Conservation (phyloP, 2,888 invertebrate genomes). For the Zhengitettix transpicula region DNA sequence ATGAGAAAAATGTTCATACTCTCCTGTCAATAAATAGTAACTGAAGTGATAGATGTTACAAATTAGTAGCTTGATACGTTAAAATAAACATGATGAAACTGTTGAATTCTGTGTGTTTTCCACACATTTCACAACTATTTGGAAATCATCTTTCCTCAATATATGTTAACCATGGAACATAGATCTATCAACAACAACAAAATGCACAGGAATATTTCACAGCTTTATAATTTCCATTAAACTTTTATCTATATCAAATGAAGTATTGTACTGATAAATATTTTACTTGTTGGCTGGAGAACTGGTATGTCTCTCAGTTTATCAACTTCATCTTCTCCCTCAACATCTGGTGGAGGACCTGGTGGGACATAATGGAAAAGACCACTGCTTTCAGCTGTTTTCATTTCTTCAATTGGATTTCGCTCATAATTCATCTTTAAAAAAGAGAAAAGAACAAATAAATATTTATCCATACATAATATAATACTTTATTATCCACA, state of each 20-base stretch:
- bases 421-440: constrained; percentile 44
- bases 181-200: background rate
- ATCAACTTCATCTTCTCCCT: background rate
- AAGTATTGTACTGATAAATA: background rate
- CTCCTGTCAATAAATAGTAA: no score
- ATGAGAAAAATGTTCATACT: no score
- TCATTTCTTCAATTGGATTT: constrained; percentile 53
- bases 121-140: no score
- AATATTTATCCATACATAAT: background rate
- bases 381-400: constrained; percentile 36
- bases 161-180: background rate
- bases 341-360: constrained; percentile 6
- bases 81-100: no score
- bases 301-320: background rate
- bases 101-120: no score
- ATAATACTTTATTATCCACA: background rate
- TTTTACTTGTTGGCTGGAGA: background rate
- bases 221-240: no score
- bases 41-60: no score
- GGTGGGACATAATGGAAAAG: constrained; percentile 26
- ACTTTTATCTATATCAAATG: background rate
- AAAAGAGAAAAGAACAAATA: background rate
- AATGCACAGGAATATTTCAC: background rate
- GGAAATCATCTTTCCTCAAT: no score
- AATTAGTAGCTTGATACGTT: no score